phyloP scores from a whole-genome alignment of 2,797 vertebrate species.

The Pteropus rufus region DNA sequence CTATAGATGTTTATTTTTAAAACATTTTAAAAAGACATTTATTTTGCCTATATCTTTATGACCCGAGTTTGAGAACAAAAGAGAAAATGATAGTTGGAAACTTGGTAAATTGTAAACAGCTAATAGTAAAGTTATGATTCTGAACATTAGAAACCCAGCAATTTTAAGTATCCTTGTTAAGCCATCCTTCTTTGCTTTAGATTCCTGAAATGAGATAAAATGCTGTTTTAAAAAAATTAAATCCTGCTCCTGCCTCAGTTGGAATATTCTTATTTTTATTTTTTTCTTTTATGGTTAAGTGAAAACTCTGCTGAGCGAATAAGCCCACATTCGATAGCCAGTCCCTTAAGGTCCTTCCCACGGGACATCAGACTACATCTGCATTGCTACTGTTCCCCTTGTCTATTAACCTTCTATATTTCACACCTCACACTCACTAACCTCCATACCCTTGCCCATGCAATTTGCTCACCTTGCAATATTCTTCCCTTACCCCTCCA shows the following conservation, averaged over 20 bases:
- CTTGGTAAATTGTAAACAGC: background rate
- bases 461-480: background rate
- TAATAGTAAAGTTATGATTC: background rate
- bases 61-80: constrained; percentile 14
- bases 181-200: background rate
- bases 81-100: background rate
- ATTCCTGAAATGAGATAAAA: background rate
- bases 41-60: constrained; percentile 51
- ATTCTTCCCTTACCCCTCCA: background rate
- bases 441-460: no score
- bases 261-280: constrained; percentile 1
- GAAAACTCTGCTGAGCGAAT: background rate
- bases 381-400: background rate
- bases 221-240: constrained; percentile 2
- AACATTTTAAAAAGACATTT: constrained; percentile 56
- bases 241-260: background rate
- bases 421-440: background rate
- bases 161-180: background rate
- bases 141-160: background rate
- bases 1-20: constrained; percentile 57
- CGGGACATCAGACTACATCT: background rate
- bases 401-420: background rate
- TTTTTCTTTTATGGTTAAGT: background rate
- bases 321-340: background rate
- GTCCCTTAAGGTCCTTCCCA: background rate